These are phyloP conservation scores for Drosophila infuscata DNA, from an alignment of 2,888 invertebrate species.

Conservation along the genomic window DNA sequence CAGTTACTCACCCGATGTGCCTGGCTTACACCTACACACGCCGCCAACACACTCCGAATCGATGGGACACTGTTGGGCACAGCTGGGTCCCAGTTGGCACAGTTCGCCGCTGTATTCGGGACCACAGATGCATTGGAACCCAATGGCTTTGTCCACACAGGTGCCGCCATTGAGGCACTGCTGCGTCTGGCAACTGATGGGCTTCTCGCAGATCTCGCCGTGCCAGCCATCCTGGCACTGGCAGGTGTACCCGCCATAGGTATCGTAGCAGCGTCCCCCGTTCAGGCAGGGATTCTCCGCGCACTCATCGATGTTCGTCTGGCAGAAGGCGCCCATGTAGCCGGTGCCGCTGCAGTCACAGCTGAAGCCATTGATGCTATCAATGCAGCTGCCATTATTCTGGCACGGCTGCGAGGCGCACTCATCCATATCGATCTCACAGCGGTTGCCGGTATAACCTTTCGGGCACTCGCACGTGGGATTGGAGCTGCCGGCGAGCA, in stretches of 20 bases:
- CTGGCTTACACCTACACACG: slow-evolving; percentile 85
- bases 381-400: slow-evolving; percentile 90
- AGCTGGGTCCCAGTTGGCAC: slow-evolving; percentile 83
- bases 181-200: slow-evolving; percentile 87
- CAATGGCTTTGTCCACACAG: slow-evolving; percentile 87
- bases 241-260: slow-evolving; percentile 92
- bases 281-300: slow-evolving; percentile 89
- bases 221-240: slow-evolving; percentile 92
- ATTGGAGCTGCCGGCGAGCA: slow-evolving; percentile 86
- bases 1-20: slow-evolving; percentile 82
- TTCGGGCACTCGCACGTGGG: slow-evolving; percentile 88
- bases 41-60: slow-evolving; percentile 89
- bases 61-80: slow-evolving; percentile 87
- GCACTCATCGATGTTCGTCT: slow-evolving; percentile 93
- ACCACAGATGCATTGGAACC: slow-evolving; percentile 90
- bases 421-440: slow-evolving; percentile 91
- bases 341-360: slow-evolving; percentile 92
- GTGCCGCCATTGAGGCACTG: slow-evolving; percentile 91
- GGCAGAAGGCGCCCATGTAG: slow-evolving; percentile 90
- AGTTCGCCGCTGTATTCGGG: slow-evolving; percentile 86
- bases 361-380: slow-evolving; percentile 90
- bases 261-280: slow-evolving; percentile 92
- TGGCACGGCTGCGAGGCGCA: slow-evolving; percentile 89
- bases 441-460: slow-evolving; percentile 84
- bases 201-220: slow-evolving; percentile 91